Evolutionary conservation across 2,113 vertebrate genomes (phyloP).

Genomic region (Thomomys bottae): DNA sequence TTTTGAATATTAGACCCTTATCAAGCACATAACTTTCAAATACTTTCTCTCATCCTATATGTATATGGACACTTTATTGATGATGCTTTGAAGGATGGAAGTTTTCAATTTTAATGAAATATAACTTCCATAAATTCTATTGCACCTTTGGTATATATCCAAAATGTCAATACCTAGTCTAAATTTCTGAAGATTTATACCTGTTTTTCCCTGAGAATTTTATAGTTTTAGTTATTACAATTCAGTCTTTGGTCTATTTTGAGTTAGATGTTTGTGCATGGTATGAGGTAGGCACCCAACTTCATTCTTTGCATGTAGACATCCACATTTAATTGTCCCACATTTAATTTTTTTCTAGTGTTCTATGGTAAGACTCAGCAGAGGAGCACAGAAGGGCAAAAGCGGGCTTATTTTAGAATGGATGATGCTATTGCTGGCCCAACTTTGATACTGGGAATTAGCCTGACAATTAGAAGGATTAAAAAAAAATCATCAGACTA

Average conservation of each 20-base stretch:
- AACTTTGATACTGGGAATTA: not conserved
- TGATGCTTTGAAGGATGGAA: not conserved
- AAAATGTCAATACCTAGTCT: not conserved
- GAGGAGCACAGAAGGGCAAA: not conserved
- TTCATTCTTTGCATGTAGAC: not conserved
- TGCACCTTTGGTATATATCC: not conserved
- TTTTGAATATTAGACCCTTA: not conserved
- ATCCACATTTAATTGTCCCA: not conserved
- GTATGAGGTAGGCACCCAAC: not conserved
- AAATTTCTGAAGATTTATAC: not conserved
- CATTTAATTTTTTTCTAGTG: constrained; percentile 23
- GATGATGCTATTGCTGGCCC: not conserved
- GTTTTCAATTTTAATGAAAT: constrained; percentile 5
- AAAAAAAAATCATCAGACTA: not conserved
- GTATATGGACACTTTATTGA: constrained; percentile 6
- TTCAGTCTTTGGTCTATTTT: not conserved
- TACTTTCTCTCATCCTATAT: constrained; percentile 1
- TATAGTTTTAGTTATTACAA: not conserved
- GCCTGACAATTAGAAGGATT: not conserved
- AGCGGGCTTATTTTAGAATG: not conserved
- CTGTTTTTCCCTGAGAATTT: not conserved
- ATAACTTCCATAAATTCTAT: not conserved
- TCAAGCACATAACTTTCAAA: not conserved
- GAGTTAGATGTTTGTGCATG: not conserved
- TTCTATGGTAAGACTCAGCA: not conserved